A percentile compares a stretch with the other conserved stretches of the same genome.
phyloP scores from a whole-genome alignment of 2,113 vertebrate species.

The Limanda limanda region DNA sequence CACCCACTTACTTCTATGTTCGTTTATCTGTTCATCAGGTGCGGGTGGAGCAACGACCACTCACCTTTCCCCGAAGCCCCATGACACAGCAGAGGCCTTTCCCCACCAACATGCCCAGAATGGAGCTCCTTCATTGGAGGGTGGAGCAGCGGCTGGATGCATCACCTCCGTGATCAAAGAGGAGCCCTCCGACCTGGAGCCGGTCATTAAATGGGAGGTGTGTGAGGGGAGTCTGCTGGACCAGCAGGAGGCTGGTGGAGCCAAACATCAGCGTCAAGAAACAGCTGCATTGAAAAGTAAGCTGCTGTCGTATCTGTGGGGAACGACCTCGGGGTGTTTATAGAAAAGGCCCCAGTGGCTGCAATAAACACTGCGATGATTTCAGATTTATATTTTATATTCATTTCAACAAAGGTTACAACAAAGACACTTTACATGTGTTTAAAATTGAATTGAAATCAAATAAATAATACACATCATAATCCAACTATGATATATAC shows the following conservation, averaged over 20 bases:
- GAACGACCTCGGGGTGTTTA: too few species aligned
- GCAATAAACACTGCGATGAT: not conserved
- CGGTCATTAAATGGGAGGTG: not conserved
- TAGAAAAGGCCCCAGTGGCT: not conserved
- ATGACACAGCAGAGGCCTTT: constrained; percentile 4
- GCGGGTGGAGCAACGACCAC: not conserved
- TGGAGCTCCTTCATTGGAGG: not conserved
- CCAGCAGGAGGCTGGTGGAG: too few species aligned
- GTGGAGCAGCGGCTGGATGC: not conserved
- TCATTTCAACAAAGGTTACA: too few species aligned
- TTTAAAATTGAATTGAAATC: too few species aligned
- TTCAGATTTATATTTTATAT: not conserved
- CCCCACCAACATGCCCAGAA: constrained; percentile 29
- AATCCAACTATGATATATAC: too few species aligned
- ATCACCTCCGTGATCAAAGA: not conserved
- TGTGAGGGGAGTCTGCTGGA: too few species aligned
- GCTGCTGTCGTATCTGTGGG: too few species aligned
- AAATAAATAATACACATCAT: too few species aligned
- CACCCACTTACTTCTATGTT: constrained; percentile 12
- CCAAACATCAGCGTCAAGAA: too few species aligned
- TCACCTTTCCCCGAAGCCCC: not conserved
- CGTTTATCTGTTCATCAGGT: constrained; percentile 11
- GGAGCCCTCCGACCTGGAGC: not conserved
- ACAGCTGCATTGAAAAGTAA: too few species aligned
- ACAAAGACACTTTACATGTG: too few species aligned